Base-by-base conservation (phyloP, 2,113 vertebrate species). In the Saccopteryx leptura region DNA sequence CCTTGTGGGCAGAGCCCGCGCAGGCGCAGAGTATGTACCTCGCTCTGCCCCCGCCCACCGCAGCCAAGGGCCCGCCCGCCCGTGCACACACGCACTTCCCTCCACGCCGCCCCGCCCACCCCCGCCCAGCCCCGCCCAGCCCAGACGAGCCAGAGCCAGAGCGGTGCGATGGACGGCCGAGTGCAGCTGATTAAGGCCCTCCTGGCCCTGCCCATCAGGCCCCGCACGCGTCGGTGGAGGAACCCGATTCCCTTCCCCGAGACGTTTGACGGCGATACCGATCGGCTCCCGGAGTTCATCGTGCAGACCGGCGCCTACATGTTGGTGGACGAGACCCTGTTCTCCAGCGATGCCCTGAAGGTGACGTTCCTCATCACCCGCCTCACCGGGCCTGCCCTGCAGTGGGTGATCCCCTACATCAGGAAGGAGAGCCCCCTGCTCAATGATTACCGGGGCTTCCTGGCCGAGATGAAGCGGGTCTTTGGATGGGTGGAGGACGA, bases 341-440 rank as follows among this genome's bases (percentile, higher is more conserved):
- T 97, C 94, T 79, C 87, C 94, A 88, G 10, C 86, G 96, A 94
- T 39, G 91, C 89, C 31, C 76, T 93, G 69, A 97, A 96, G 92
- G 97, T 97, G 97, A 97, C 90, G 28, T 96, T 97, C 96, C 95
- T 97, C 93, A 97, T 97, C 93, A 97, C 96, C 80, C 91, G 95
- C 76, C 76, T 97, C 58, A 68, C 39, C 39, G 39, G 39, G 39
- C 39, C 39, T 39, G 39, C 39, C 39, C 39, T 39, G 39, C 39
- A 39, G 39, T 39, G 39, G 39, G 39, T 39, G 39, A 39, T 39
- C 39, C 39, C 39, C 39, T 39, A 39, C 39, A 39, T 39, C 39
- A 39, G 39, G 39, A 39, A 39, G 39, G 39, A 39, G 39, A 39
- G 39, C 39, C 39, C 39, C 39, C 39, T 39, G 39, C 39, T 39